Evolutionary conservation across 2,888 invertebrate species (phyloP).

Genomic region (Hirtodrosophila duncani): DNA sequence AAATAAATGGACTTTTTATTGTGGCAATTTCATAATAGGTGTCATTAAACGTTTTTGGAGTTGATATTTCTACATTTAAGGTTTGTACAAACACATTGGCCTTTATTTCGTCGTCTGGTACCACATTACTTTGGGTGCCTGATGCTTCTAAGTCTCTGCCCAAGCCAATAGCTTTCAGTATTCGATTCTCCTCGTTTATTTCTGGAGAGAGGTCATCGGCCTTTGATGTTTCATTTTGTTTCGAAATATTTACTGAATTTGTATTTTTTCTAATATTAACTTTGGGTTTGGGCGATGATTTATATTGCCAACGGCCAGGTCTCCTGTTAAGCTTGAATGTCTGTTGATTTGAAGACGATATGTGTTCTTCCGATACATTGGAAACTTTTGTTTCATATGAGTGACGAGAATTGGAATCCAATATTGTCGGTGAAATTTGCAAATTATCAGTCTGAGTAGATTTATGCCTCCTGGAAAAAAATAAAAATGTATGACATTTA

Average conservation of each 20-base stretch:
- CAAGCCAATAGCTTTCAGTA: constrained; percentile 49
- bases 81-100: constrained; percentile 84
- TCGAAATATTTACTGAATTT: constrained; percentile 80
- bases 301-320: constrained; percentile 92
- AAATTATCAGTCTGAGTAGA: constrained; percentile 52
- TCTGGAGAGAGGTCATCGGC: constrained; percentile 66
- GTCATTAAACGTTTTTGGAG: constrained; percentile 90
- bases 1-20: constrained; percentile 92
- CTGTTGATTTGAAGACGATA: constrained; percentile 82
- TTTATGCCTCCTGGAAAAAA: constrained; percentile 77
- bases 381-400: constrained; percentile 85
- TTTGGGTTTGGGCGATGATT: constrained; percentile 91
- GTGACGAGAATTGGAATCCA: constrained; percentile 79
- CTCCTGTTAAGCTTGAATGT: constrained; percentile 90
- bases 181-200: constrained; percentile 78
- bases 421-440: constrained; percentile 49
- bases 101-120: constrained; percentile 74
- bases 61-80: constrained; percentile 91
- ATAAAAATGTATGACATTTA: neutral
- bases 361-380: constrained; percentile 80
- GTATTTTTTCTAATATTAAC: constrained; percentile 87
- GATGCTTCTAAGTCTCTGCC: constrained; percentile 84
- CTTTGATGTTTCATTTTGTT: constrained; percentile 50
- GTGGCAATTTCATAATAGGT: constrained; percentile 94
- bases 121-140: constrained; percentile 82